phyloP scores from a whole-genome alignment of 2,797 vertebrate genomes.

The Pogoniulus pusillus region DNA sequence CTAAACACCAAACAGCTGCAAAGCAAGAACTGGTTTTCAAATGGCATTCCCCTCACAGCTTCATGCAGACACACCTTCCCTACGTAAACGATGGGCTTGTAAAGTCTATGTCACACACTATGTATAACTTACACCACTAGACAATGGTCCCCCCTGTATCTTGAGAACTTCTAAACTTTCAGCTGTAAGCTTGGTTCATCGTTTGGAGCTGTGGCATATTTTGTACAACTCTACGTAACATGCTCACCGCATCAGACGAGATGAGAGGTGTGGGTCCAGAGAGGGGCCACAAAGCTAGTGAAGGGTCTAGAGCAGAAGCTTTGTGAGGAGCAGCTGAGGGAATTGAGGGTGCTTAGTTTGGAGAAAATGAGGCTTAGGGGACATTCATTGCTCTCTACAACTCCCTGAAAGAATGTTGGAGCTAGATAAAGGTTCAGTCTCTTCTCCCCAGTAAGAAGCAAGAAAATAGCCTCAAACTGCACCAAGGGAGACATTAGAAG shows the following conservation, averaged over 20 bases:
- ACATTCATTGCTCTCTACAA: too few relatives aligned
- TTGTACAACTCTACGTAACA: neutral
- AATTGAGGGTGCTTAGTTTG: too few relatives aligned
- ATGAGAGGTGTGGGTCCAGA: too few relatives aligned
- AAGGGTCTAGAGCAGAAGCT: too few relatives aligned
- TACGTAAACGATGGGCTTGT: accelerated
- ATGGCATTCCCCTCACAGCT: neutral
- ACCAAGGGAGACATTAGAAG: too few relatives aligned
- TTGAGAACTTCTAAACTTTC: neutral
- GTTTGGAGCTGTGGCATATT: neutral
- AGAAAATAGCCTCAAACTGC: too few relatives aligned
- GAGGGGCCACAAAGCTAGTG: too few relatives aligned
- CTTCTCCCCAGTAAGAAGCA: too few relatives aligned
- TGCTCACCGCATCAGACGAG: neutral
- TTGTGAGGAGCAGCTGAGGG: too few relatives aligned
- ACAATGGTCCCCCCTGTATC: neutral
- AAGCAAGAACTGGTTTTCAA: neutral
- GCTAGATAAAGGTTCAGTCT: too few relatives aligned
- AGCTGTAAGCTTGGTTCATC: neutral
- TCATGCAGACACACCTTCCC: neutral
- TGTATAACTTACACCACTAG: neutral
- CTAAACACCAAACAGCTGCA: neutral
- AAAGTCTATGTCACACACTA: neutral
- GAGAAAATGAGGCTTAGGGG: too few relatives aligned
- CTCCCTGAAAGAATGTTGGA: too few relatives aligned